Evolutionary conservation across 35 echinoderm and acorn worm species (phyloP).

Genomic region (Ophiothrix spiculata): DNA sequence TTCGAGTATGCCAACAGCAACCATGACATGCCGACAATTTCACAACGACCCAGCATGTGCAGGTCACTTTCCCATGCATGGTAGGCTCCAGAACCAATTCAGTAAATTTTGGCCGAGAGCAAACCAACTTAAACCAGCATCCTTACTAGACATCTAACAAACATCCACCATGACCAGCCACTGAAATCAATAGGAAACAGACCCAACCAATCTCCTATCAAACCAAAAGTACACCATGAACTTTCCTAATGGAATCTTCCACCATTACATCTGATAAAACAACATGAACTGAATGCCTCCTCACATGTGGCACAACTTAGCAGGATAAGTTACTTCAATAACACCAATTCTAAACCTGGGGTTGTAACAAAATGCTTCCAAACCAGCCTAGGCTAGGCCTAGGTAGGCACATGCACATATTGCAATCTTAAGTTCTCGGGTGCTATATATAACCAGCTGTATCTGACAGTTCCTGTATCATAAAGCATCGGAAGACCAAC

Average conservation of each 20-base stretch:
- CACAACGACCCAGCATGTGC: neutral
- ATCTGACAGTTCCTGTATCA: neutral
- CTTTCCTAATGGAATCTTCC: too few relatives aligned
- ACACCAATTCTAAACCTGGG: neutral
- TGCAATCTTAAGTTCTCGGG: neutral
- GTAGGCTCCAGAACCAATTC: neutral
- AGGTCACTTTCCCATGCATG: slow-evolving; percentile 1
- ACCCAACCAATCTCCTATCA: neutral
- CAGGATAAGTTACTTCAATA: neutral
- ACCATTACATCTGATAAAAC: neutral
- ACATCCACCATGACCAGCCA: too few relatives aligned
- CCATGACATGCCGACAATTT: too few relatives aligned
- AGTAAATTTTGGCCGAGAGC: neutral
- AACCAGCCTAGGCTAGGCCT: too few relatives aligned
- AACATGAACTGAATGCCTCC: neutral
- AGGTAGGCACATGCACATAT: neutral
- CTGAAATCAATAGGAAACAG: neutral
- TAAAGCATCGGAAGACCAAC: neutral
- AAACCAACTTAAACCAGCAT: neutral
- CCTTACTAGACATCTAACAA: neutral
- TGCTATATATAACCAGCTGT: too few relatives aligned
- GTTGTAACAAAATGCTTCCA: neutral
- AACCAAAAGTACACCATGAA: neutral
- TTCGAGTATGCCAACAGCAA: too few relatives aligned
- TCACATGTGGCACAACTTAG: neutral